These are phyloP conservation scores for Hyles euphorbiae DNA, from an alignment of 1,140 invertebrate genomes.

Conservation along the genomic window DNA sequence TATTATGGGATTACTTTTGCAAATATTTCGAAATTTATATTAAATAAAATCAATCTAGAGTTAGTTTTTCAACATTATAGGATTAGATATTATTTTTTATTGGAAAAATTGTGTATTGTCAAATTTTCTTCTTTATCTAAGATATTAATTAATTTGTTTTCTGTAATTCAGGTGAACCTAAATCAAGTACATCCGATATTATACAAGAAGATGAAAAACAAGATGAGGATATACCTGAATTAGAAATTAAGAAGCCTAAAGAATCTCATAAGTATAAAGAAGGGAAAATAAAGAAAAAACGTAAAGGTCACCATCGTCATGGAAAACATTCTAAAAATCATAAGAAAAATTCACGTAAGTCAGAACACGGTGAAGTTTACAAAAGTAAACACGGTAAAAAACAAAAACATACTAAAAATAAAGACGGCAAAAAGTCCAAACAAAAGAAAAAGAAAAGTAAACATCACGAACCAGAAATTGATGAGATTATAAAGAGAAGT, in stretches of 20 bases:
- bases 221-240: slow-evolving; percentile 29
- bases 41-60: too few relatives aligned
- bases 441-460: slow-evolving; percentile 70
- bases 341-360: slow-evolving; percentile 52
- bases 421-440: slow-evolving; percentile 58
- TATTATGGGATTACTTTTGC: too few relatives aligned
- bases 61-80: too few relatives aligned
- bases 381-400: slow-evolving; percentile 56
- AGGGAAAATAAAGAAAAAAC: slow-evolving; percentile 65
- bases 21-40: too few relatives aligned
- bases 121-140: too few relatives aligned
- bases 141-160: slow-evolving; percentile 5
- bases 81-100: too few relatives aligned
- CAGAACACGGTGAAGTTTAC: slow-evolving; percentile 36
- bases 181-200: slow-evolving; percentile 50
- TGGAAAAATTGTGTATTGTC: too few relatives aligned
- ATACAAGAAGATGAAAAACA: slow-evolving; percentile 49
- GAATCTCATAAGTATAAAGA: slow-evolving; percentile 71
- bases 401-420: slow-evolving; percentile 53
- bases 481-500: slow-evolving; percentile 35
- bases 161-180: slow-evolving; percentile 43
- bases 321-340: slow-evolving; percentile 74
- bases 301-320: slow-evolving; percentile 72
- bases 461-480: slow-evolving; percentile 40
- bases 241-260: slow-evolving; percentile 45